phyloP scores from a whole-genome alignment of 2,888 invertebrate species.

The Trachelus troglodyta region DNA sequence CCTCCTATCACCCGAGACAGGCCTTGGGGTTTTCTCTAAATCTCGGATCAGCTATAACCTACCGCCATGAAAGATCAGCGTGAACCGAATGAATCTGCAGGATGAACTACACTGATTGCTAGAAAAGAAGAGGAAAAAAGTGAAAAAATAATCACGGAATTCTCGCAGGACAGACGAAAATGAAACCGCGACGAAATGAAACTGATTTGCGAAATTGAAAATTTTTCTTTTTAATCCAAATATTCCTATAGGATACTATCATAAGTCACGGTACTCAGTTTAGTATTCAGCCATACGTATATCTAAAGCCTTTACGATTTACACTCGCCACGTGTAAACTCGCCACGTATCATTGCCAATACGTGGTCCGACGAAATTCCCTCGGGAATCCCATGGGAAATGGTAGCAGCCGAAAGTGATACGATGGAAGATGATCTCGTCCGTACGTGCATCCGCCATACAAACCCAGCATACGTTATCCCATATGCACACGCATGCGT shows the following conservation, averaged over 20 bases:
- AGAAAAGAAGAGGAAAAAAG: not conserved
- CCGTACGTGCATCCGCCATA: too few species aligned
- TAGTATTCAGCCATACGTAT: not conserved
- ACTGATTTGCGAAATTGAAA: not conserved
- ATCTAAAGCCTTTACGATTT: not conserved
- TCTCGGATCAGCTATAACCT: too few species aligned
- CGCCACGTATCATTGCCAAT: too few species aligned
- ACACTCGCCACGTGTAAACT: not conserved
- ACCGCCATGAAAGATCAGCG: too few species aligned
- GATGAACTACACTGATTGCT: not conserved
- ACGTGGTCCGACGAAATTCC: too few species aligned
- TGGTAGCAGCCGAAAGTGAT: too few species aligned
- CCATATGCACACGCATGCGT: too few species aligned
- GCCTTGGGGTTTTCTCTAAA: slow-evolving; percentile 6
- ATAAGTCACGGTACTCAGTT: not conserved
- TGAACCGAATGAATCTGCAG: not conserved
- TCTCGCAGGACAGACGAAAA: not conserved
- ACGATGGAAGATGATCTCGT: too few species aligned
- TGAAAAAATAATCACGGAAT: not conserved
- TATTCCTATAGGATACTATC: not conserved
- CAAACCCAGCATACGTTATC: too few species aligned
- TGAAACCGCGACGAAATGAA: not conserved
- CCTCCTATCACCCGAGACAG: slow-evolving; percentile 19
- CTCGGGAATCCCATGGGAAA: too few species aligned
- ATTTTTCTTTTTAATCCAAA: not conserved